These are phyloP conservation scores for rat (Rattus norvegicus) DNA, from an alignment of 2,113 vertebrate species.

Conservation along the genomic window GRCr8 NC_086034.1:28149501-28150000, in stretches of 20 bases:
- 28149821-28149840: not conserved
- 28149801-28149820: not conserved
- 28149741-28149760: not conserved
- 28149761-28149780: not conserved
- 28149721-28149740: not conserved
- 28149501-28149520: not conserved
- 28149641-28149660: not conserved
- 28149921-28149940: not conserved
- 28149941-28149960: not conserved
- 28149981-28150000: not conserved
- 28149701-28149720: not conserved
- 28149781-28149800: not conserved
- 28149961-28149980: slow-evolving; percentile 10
- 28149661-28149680: not conserved
- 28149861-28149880: not conserved
- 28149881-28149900: not conserved
- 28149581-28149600: not conserved
- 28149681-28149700: slow-evolving; percentile 1
- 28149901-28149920: not conserved
- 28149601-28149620: not conserved
- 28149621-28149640: not conserved
- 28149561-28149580: not conserved
- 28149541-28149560: not conserved
- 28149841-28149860: not conserved
- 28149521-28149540: not conserved